Conservation (phyloP, 2,888 invertebrate genomes). For the Tinea pellionella region DNA sequence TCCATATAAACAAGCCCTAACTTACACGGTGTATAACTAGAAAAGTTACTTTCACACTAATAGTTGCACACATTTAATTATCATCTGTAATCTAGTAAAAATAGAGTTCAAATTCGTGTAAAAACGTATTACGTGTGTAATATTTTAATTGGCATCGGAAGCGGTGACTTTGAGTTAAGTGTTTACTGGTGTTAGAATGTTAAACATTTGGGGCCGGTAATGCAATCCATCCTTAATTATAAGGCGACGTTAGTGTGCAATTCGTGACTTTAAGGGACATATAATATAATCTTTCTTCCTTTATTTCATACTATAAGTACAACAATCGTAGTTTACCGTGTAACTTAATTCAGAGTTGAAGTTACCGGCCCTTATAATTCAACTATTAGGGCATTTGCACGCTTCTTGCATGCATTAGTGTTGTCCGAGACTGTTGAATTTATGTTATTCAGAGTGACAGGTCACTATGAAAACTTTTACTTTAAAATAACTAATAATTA, state of each 20-base stretch:
- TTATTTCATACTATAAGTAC: too few species aligned
- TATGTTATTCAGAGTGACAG: not conserved
- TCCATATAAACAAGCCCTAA: not conserved
- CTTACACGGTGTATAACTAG: not conserved
- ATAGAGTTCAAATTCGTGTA: not conserved
- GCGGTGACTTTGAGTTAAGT: slow-evolving; percentile 7
- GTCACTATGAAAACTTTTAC: not conserved
- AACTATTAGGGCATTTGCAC: not conserved
- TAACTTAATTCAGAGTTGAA: too few species aligned
- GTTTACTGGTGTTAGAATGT: slow-evolving; percentile 8
- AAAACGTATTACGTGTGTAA: not conserved
- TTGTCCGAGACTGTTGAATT: not conserved
- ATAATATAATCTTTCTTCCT: too few species aligned
- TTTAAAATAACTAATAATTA: too few species aligned
- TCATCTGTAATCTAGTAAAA: not conserved
- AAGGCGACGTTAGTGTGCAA: too few species aligned
- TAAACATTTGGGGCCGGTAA: too few species aligned
- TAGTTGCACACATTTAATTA: not conserved
- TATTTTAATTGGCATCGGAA: slow-evolving; percentile 5
- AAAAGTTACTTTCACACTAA: not conserved
- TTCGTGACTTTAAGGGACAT: too few species aligned
- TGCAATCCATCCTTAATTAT: too few species aligned
- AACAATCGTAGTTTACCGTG: too few species aligned
- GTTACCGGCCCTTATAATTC: slow-evolving; percentile 10
- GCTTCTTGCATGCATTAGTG: not conserved